phyloP scores from a whole-genome alignment of 2,797 vertebrate genomes.

The Rhinichthys osculus region DNA sequence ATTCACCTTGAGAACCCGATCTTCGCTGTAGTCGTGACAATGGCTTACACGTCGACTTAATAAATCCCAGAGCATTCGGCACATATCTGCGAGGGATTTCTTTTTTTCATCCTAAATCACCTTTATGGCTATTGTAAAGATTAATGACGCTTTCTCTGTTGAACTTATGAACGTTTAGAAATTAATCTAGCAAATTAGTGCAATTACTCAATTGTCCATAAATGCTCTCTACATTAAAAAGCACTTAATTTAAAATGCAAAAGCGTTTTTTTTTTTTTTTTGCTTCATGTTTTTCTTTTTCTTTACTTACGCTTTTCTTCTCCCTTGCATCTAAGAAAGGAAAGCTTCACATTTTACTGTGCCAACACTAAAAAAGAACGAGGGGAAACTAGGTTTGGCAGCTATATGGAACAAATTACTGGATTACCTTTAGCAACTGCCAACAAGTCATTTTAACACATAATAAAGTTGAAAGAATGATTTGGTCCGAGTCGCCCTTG shows the following conservation, averaged over 20 bases:
- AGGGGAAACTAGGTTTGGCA: conserved; percentile 80
- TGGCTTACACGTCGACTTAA: conserved; percentile 73
- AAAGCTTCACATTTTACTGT: conserved; percentile 60
- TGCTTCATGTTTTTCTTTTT: background rate
- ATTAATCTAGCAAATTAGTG: conserved; percentile 23
- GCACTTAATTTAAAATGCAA: background rate
- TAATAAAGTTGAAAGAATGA: conserved; percentile 77
- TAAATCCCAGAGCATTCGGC: conserved; percentile 46
- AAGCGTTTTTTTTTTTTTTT: background rate
- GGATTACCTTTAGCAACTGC: conserved; percentile 81
- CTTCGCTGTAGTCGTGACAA: conserved; percentile 67
- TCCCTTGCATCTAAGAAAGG: conserved; percentile 29
- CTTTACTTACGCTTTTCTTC: conserved; percentile 33
- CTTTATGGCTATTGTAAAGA: conserved; percentile 51
- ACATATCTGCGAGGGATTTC: conserved; percentile 16
- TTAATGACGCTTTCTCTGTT: conserved; percentile 1
- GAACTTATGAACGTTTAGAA: conserved; percentile 16
- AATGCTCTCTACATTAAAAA: conserved; percentile 7
- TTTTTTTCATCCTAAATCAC: conserved; percentile 56
- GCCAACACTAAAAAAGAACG: conserved; percentile 70
- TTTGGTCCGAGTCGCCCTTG: conserved; percentile 64
- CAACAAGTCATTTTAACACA: conserved; percentile 83
- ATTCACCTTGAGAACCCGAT: conserved; percentile 93
- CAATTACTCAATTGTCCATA: conserved; percentile 7
- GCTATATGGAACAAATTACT: conserved; percentile 81